These are phyloP conservation scores for Diorhabda sublineata DNA, from an alignment of 1,140 invertebrate genomes.

Conservation along the genomic window DNA sequence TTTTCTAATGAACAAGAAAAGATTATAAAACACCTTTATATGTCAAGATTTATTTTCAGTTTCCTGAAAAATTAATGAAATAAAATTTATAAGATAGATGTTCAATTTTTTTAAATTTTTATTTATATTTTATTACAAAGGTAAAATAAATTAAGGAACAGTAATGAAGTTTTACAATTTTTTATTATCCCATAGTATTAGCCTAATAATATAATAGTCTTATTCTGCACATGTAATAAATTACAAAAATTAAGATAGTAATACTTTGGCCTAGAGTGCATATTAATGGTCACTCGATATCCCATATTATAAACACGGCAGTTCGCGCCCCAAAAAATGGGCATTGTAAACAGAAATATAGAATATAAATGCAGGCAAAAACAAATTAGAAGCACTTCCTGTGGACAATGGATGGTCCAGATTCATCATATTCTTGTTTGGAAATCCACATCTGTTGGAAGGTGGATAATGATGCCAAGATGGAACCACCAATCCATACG, in stretches of 20 bases:
- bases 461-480: conserved; percentile 77
- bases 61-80: too few species aligned
- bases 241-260: conserved; percentile 42
- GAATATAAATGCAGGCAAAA: conserved; percentile 32
- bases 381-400: conserved; percentile 87
- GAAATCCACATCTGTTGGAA: conserved; percentile 89
- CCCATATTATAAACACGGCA: conserved; percentile 34
- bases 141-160: conserved; percentile 32
- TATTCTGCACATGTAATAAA: conserved; percentile 45
- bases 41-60: too few species aligned
- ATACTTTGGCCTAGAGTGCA: conserved; percentile 46
- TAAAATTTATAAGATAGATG: too few species aligned
- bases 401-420: conserved; percentile 87
- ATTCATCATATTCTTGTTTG: conserved; percentile 91
- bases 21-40: too few species aligned
- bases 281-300: conserved; percentile 32
- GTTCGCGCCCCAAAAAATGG: conserved; percentile 33
- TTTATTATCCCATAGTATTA: conserved; percentile 42
- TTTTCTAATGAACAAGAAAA: too few species aligned
- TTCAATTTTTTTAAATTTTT: background rate
- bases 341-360: conserved; percentile 26
- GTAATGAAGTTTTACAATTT: conserved; percentile 31
- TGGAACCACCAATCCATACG: conserved; percentile 86
- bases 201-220: conserved; percentile 42
- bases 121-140: conserved; percentile 25